phyloP scores from a whole-genome alignment of 2,797 vertebrate genomes.

The Squalus acanthias region DNA sequence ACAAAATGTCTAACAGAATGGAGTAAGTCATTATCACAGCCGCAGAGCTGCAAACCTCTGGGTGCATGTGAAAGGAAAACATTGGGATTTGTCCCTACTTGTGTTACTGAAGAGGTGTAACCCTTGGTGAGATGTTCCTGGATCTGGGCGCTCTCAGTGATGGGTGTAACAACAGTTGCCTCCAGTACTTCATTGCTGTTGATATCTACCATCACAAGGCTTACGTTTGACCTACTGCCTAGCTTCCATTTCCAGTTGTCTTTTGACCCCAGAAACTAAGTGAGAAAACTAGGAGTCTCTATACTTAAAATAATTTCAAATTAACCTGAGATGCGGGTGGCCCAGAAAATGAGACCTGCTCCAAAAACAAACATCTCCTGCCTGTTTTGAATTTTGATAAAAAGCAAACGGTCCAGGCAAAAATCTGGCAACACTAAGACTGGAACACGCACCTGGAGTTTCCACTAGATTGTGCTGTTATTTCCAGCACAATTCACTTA shows the following conservation, averaged over 20 bases:
- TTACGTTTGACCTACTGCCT: background rate
- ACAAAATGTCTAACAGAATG: background rate
- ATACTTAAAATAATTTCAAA: background rate
- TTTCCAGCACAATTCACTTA: too few species aligned
- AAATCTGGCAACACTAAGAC: background rate
- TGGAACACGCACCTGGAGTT: background rate
- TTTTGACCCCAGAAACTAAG: too few species aligned
- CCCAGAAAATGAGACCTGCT: background rate
- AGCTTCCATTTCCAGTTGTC: background rate
- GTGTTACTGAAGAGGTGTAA: background rate
- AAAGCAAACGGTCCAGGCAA: background rate
- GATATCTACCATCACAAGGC: background rate
- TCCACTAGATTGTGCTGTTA: too few species aligned
- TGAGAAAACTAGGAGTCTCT: background rate
- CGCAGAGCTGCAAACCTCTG: background rate
- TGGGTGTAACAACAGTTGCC: background rate
- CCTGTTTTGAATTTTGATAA: background rate
- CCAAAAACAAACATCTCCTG: background rate
- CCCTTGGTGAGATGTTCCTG: background rate
- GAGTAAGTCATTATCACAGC: background rate
- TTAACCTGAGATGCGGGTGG: background rate
- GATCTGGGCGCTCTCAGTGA: background rate
- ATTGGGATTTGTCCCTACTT: background rate
- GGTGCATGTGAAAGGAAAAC: background rate
- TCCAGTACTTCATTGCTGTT: background rate